Evolutionary conservation across 2,888 invertebrate species (phyloP).

Genomic region (Melanophora roralis): DNA sequence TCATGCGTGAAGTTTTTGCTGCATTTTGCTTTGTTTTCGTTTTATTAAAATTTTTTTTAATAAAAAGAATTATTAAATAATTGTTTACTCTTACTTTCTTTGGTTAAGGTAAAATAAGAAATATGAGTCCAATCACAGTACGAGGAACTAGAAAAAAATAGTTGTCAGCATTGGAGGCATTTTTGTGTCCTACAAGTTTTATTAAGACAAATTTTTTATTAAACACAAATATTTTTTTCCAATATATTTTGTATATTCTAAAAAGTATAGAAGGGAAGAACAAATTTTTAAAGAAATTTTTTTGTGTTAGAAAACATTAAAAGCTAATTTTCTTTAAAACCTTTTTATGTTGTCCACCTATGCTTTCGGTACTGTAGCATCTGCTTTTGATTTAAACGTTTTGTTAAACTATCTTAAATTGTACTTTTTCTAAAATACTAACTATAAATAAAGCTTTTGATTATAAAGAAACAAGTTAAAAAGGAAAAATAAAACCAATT

Average conservation of each 20-base stretch:
- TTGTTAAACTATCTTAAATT: neutral
- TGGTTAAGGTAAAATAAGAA: neutral
- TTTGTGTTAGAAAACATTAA: no score
- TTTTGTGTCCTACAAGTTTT: no score
- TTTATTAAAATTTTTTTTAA: neutral
- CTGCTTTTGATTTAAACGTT: no score
- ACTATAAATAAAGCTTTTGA: neutral
- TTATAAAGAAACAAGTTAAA: neutral
- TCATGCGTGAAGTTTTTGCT: constrained; percentile 32
- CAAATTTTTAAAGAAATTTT: no score
- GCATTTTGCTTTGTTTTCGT: neutral
- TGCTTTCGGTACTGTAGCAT: no score
- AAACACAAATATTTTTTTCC: no score
- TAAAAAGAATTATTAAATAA: constrained; percentile 12
- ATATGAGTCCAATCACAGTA: neutral
- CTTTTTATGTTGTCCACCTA: no score
- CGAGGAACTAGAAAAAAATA: neutral
- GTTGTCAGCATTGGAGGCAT: no score
- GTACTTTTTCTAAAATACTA: neutral
- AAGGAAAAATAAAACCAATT: neutral
- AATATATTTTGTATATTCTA: no score
- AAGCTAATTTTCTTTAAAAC: no score
- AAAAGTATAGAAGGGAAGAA: no score
- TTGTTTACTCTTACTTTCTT: constrained; percentile 38
- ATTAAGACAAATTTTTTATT: no score